Conservation (phyloP, 2,888 invertebrate genomes). For the Scaptomyza reducta region DNA sequence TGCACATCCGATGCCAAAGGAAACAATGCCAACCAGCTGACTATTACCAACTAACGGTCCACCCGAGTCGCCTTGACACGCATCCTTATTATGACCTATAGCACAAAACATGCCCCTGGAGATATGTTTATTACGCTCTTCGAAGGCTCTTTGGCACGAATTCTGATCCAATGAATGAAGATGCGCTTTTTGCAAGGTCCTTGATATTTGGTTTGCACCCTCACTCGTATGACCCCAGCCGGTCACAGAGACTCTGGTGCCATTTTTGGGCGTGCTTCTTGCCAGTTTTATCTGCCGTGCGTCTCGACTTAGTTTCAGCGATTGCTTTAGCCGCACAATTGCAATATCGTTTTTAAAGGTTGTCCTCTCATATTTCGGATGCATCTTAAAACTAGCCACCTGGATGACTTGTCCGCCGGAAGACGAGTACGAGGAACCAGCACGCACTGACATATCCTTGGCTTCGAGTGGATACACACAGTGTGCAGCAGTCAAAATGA, state of each 20-base stretch:
- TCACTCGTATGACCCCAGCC: constrained; percentile 3
- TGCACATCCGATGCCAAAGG: constrained; percentile 9
- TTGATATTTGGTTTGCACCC: background rate
- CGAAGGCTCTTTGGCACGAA: background rate
- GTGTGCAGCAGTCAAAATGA: constrained; percentile 13
- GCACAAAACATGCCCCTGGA: constrained; percentile 8
- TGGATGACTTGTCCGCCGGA: background rate
- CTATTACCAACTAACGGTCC: constrained; percentile 4
- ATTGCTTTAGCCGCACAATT: background rate
- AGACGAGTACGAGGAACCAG: background rate
- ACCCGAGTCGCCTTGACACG: constrained; percentile 15
- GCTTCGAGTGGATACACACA: background rate
- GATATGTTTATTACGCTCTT: background rate
- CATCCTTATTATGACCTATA: background rate
- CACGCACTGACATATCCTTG: background rate
- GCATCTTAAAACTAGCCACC: background rate
- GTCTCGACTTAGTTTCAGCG: background rate
- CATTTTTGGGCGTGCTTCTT: background rate
- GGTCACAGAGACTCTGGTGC: background rate
- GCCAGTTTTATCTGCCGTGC: background rate
- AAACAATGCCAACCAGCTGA: constrained; percentile 9
- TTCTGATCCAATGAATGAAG: background rate
- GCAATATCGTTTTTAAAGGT: background rate
- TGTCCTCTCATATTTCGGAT: background rate
- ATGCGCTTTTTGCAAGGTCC: background rate